Conservation (phyloP, 2,113 vertebrate species). For the Formicarius rufipectus region DNA sequence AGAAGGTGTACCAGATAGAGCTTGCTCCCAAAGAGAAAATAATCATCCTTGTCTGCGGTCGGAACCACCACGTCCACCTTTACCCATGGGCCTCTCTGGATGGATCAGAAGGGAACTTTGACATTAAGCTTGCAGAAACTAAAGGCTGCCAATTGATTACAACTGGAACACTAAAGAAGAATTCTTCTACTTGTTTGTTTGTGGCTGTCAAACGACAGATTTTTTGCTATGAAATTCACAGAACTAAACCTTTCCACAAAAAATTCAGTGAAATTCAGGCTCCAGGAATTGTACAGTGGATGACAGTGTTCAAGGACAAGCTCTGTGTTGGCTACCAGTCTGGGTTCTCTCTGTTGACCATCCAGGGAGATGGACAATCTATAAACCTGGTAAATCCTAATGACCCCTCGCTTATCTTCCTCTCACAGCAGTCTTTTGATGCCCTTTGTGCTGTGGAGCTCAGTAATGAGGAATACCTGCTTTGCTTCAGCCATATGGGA, state of each 20-base stretch:
- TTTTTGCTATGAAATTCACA: slow-evolving; percentile 89
- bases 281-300: slow-evolving; percentile 89
- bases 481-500: slow-evolving; percentile 97
- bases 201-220: slow-evolving; percentile 91
- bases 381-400: slow-evolving; percentile 89
- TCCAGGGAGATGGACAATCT: slow-evolving; percentile 92
- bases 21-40: slow-evolving; percentile 89
- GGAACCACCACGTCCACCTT: slow-evolving; percentile 91
- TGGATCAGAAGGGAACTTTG: slow-evolving; percentile 83
- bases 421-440: slow-evolving; percentile 89
- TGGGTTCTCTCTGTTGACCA: slow-evolving; percentile 91
- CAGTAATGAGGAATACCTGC: slow-evolving; percentile 85
- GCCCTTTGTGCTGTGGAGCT: slow-evolving; percentile 93
- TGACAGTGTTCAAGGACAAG: slow-evolving; percentile 87
- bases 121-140: slow-evolving; percentile 90
- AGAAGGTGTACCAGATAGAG: slow-evolving; percentile 95
- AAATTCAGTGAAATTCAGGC: slow-evolving; percentile 88
- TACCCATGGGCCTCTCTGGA: slow-evolving; percentile 89
- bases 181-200: slow-evolving; percentile 83
- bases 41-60: slow-evolving; percentile 86
- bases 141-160: slow-evolving; percentile 92
- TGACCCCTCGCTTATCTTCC: slow-evolving; percentile 92
- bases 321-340: slow-evolving; percentile 94
- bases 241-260: slow-evolving; percentile 85
- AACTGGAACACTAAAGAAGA: slow-evolving; percentile 78